phyloP scores from a whole-genome alignment of 2,888 invertebrate species.

The Busseola fusca region DNA sequence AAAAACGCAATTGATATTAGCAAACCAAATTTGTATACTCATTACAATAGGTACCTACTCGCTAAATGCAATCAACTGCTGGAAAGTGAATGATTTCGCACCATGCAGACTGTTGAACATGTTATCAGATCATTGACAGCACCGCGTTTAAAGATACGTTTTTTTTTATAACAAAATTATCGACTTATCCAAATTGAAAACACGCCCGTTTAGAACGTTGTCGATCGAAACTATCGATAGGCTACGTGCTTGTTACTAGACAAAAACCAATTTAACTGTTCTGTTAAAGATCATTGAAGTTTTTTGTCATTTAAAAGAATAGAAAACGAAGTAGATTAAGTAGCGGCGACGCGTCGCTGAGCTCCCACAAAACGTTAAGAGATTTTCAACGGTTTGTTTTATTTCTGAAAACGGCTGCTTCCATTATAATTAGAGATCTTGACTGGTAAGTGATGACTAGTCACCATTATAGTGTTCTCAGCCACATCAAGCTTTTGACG shows the following conservation, averaged over 20 bases:
- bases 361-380: conserved; percentile 84
- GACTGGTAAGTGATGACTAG: conserved; percentile 83
- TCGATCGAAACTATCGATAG: conserved; percentile 72
- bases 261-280: conserved; percentile 82
- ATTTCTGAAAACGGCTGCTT: conserved; percentile 78
- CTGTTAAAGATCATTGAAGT: conserved; percentile 81
- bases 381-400: conserved; percentile 85
- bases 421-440: conserved; percentile 84
- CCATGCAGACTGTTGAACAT: conserved; percentile 39
- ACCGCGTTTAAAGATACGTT: conserved; percentile 49
- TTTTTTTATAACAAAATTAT: conserved; percentile 62
- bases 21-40: conserved; percentile 28
- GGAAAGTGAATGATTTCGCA: conserved; percentile 46
- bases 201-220: conserved; percentile 66
- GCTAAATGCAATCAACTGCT: conserved; percentile 36
- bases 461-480: conserved; percentile 81
- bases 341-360: conserved; percentile 75
- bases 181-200: conserved; percentile 71
- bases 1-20: conserved; percentile 69
- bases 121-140: conserved; percentile 59
- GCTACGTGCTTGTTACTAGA: conserved; percentile 74
- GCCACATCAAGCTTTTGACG: conserved; percentile 77
- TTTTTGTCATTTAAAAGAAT: conserved; percentile 79
- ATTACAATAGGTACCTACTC: conserved; percentile 44
- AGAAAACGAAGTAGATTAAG: conserved; percentile 76